phyloP scores from a whole-genome alignment of 2,113 vertebrate genomes.

The Thamnaconus septentrionalis region DNA sequence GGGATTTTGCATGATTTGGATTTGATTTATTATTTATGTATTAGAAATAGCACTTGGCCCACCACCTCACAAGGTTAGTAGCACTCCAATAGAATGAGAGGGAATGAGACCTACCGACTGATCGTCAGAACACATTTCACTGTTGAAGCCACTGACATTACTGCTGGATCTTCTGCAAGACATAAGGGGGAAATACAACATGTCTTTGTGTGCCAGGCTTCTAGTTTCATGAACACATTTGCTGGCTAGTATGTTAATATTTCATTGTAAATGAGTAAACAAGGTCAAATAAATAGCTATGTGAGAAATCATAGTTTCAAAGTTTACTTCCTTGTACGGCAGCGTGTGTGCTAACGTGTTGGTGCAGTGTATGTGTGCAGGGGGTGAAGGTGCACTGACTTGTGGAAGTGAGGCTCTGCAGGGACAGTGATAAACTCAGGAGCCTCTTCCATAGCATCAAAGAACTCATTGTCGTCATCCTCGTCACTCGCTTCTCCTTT shows the following conservation, averaged over 20 bases:
- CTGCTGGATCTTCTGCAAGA: constrained; percentile 88
- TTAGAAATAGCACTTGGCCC: no score
- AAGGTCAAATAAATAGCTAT: no score
- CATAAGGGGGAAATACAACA: not conserved
- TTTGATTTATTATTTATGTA: no score
- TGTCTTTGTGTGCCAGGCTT: no score
- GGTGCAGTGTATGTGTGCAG: not conserved
- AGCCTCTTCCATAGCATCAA: constrained; percentile 85
- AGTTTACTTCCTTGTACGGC: no score
- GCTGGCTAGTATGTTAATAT: no score
- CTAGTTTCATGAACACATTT: no score
- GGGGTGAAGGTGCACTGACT: constrained; percentile 68
- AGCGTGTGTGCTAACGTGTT: not conserved
- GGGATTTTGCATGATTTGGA: no score
- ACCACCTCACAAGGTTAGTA: no score
- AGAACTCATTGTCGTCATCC: constrained; percentile 94
- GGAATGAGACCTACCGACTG: constrained; percentile 81
- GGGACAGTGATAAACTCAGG: constrained; percentile 91
- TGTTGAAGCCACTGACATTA: constrained; percentile 93
- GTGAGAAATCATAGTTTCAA: no score
- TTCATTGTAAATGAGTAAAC: no score
- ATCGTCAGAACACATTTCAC: constrained; percentile 90
- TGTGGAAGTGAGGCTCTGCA: constrained; percentile 88
- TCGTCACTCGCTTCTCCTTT: constrained; percentile 94
- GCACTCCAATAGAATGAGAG: not conserved